phyloP scores from a whole-genome alignment of 1,140 invertebrate species.

The Dinoponera quadriceps region DNA sequence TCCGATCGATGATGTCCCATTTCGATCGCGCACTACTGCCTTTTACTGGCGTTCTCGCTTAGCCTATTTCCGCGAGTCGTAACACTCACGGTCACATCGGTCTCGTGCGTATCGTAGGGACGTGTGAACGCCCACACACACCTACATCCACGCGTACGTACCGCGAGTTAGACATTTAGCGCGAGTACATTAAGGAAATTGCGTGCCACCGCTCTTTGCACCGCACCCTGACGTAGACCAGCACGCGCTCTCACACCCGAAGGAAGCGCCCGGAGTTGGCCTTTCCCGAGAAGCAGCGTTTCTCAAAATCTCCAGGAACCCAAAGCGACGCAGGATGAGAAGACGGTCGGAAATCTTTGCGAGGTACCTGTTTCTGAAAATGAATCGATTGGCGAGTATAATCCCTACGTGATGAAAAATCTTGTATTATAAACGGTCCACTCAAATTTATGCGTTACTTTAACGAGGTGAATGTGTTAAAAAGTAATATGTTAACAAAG shows the following conservation, averaged over 20 bases:
- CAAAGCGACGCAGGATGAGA: neutral
- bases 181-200: slow-evolving; percentile 85
- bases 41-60: slow-evolving; percentile 59
- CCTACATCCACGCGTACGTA: neutral
- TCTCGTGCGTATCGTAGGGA: slow-evolving; percentile 24
- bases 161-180: slow-evolving; percentile 78
- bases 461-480: too few species aligned
- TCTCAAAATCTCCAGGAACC: slow-evolving; percentile 21
- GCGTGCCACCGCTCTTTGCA: slow-evolving; percentile 76
- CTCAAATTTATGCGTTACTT: too few species aligned
- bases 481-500: too few species aligned
- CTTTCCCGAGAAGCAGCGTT: slow-evolving; percentile 43
- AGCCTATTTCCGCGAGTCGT: slow-evolving; percentile 64
- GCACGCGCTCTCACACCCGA: slow-evolving; percentile 54
- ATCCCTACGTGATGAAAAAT: too few species aligned
- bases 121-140: slow-evolving; percentile 6
- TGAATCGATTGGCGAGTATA: too few species aligned
- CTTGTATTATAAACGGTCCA: too few species aligned
- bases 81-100: slow-evolving; percentile 18
- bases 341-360: neutral
- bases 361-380: neutral
- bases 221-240: slow-evolving; percentile 61
- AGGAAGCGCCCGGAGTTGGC: slow-evolving; percentile 57
- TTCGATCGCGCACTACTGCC: slow-evolving; percentile 49
- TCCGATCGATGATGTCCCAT: slow-evolving; percentile 19